These are phyloP conservation scores for Agonopterix heracliana DNA, from an alignment of 2,888 invertebrate genomes.

Conservation along the genomic window DNA sequence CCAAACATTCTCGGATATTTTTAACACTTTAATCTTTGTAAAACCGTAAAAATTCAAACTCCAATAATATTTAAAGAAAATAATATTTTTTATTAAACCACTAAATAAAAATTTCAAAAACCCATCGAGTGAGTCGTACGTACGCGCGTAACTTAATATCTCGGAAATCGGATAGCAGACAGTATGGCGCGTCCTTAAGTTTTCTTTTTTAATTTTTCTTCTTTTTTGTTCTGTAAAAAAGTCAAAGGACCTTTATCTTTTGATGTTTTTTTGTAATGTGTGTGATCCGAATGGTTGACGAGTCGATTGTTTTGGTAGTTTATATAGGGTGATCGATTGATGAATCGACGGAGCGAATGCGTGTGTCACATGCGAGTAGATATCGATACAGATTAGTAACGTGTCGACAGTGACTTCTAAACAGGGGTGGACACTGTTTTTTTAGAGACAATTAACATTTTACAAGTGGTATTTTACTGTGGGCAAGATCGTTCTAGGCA, in stretches of 20 bases:
- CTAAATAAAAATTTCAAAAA: constrained; percentile 52
- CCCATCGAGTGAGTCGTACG: constrained; percentile 40
- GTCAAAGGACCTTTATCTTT: constrained; percentile 57
- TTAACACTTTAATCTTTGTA: background rate
- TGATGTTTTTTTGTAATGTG: constrained; percentile 49
- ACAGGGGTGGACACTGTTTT: too few relatives aligned
- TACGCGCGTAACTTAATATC: constrained; percentile 56
- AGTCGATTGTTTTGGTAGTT: constrained; percentile 49
- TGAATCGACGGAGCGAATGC: constrained; percentile 27
- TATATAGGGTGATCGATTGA: constrained; percentile 22
- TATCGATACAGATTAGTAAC: background rate
- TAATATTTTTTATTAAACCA: constrained; percentile 39
- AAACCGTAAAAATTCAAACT: constrained; percentile 35
- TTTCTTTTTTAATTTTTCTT: constrained; percentile 53
- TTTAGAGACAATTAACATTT: too few relatives aligned
- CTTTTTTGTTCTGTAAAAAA: constrained; percentile 50
- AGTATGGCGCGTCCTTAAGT: constrained; percentile 71
- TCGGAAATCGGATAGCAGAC: constrained; percentile 74
- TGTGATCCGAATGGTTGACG: constrained; percentile 55
- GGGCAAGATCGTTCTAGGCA: too few relatives aligned
- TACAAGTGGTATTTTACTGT: too few relatives aligned
- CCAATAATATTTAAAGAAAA: constrained; percentile 52
- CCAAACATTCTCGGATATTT: background rate
- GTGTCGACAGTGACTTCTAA: too few relatives aligned
- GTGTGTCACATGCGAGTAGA: constrained; percentile 21